Evolutionary conservation across 2,888 invertebrate species (phyloP), one percentile per base, ranked within the genome.

Genomic region (Elgonia sp.): DNA sequence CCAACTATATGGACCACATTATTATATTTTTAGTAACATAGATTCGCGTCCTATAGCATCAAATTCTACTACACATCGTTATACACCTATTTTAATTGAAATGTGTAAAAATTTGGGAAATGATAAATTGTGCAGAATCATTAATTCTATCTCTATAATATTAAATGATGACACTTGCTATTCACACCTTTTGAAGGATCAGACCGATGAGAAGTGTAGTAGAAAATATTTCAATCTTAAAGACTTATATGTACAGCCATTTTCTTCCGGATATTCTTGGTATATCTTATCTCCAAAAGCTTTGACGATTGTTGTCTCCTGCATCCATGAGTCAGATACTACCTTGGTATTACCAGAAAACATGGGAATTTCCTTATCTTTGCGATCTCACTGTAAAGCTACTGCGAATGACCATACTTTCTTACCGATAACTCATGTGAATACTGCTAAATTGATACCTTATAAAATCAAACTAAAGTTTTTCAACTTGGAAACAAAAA

Each of bases 131-230:
- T 69, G 69, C 50, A 69, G 50, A 14, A 50, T 69, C 8, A 50
- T 16, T 2, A 69, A 69, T 50, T 50, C 69, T 5, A 50, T 69
- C 1, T 46, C 69, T 50, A 21, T 50, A 5, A 39, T 65, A 65
- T 42, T 65, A 65, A 65, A 65, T 65, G 65, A 65, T 42, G 65
- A 65, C 20, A 65, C 65, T n/a, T 65, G 65, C 42, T 65, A 65
- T 20, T 40, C 65, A 1, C 65, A 42, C 18, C 4, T 65, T 6
- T 39, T 65, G 18, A 65, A 21, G 18, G 65, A 65, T 65, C 65
- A 65, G 42, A 65, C 65, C 2, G 65, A 65, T 40, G 42, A n/a
- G 1, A n/a, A 42, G 42, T 65, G 65, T 21, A 4, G 18, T 18
- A 65, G 18, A 21, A 65, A 65, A 12, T 65, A 65, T 21, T 65